Percentiles rank a stretch among this genome's conserved stretches.
Evolutionary conservation across 2,797 vertebrate genomes (phyloP).

Genomic region (Neomorphus geoffroyi): DNA sequence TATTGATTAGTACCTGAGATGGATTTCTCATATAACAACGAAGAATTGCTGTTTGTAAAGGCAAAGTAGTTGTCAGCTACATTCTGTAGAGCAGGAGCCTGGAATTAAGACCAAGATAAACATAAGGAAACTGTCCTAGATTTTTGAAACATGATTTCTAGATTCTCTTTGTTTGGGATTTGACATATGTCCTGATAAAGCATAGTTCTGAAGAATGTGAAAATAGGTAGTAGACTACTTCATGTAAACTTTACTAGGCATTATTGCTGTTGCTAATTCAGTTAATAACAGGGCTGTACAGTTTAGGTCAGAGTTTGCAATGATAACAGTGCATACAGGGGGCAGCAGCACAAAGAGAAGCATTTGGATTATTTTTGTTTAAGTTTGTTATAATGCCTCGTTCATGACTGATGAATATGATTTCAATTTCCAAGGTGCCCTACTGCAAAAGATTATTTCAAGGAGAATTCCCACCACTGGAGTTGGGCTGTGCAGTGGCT

Average conservation of each 20-base stretch:
- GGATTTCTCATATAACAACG: not conserved
- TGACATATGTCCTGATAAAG: not conserved
- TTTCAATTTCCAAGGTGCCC: conserved; percentile 81
- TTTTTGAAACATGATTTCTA: not conserved
- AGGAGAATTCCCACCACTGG: conserved; percentile 96
- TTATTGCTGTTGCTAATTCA: not conserved
- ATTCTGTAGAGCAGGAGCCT: not conserved
- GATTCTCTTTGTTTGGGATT: not conserved
- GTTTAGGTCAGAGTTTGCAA: not conserved
- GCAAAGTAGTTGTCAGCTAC: not conserved
- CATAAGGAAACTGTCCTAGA: not conserved
- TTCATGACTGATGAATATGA: not conserved
- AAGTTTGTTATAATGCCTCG: not conserved
- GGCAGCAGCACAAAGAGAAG: not conserved
- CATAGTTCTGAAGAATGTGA: not conserved
- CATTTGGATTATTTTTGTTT: not conserved
- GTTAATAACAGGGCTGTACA: not conserved
- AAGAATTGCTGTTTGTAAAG: not conserved
- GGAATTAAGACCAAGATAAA: not conserved
- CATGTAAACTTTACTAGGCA: not conserved
- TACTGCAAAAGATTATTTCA: conserved; percentile 98
- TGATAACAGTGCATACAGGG: not conserved
- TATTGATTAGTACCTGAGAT: not conserved
- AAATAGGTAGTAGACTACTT: not conserved
- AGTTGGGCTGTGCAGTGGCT: conserved; percentile 99